Percentiles rank a stretch among this genome's conserved stretches.
Evolutionary conservation across 2,888 invertebrate species (phyloP).

Genomic region (Limenitis camilla): DNA sequence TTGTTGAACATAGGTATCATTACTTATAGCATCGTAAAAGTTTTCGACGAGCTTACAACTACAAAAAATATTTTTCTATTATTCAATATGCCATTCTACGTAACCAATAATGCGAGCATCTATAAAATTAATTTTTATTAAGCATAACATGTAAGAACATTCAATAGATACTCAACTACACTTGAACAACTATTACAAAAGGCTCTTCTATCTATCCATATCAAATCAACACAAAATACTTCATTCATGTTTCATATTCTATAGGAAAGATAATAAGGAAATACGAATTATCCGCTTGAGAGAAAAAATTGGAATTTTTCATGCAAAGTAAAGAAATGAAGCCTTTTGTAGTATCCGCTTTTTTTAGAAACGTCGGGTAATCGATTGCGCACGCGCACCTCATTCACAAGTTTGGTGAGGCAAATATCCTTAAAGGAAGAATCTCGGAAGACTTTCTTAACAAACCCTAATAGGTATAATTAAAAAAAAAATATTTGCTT

Average conservation of each 20-base stretch:
- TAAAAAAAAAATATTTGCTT: too few relatives aligned
- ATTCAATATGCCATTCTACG: background rate
- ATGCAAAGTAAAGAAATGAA: conserved; percentile 28
- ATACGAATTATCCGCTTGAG: conserved; percentile 41
- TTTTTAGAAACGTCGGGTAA: conserved; percentile 38
- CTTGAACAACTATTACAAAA: conserved; percentile 24
- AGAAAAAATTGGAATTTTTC: conserved; percentile 31
- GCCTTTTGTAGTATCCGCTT: conserved; percentile 34
- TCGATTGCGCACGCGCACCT: conserved; percentile 39
- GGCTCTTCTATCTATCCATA: conserved; percentile 30
- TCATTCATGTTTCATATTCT: conserved; percentile 28
- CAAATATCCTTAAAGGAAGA: conserved; percentile 33
- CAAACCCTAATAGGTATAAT: too few relatives aligned
- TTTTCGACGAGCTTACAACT: background rate
- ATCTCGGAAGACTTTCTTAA: conserved; percentile 17
- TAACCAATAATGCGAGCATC: background rate
- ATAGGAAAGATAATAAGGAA: conserved; percentile 46
- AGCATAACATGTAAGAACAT: conserved; percentile 15
- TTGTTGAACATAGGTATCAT: background rate
- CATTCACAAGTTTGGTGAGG: conserved; percentile 44
- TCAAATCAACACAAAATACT: conserved; percentile 25
- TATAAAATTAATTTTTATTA: conserved; percentile 14
- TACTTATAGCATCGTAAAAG: background rate
- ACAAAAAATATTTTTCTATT: background rate
- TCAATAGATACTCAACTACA: conserved; percentile 19